Conservation (phyloP, 2,113 vertebrate genomes). For the Megaceryle torquata region DNA sequence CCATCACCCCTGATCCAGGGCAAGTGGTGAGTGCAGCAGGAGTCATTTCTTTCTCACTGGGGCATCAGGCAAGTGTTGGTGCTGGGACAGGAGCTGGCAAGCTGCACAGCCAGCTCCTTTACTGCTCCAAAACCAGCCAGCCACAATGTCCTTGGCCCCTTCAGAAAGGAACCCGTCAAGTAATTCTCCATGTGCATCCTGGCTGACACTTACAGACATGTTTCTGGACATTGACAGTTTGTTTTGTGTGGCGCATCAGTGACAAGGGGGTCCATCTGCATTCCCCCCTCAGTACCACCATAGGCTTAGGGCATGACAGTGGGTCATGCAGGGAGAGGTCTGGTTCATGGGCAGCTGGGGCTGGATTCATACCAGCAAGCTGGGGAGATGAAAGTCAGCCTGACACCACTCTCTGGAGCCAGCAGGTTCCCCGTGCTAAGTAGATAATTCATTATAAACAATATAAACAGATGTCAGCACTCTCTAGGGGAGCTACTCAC, state of each 20-base stretch:
- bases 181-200: neutral
- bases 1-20: neutral
- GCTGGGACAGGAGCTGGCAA: neutral
- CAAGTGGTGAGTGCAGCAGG: accelerated
- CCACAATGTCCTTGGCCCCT: neutral
- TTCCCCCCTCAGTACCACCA: accelerated
- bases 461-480: neutral
- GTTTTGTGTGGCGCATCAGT: accelerated
- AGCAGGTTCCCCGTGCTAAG: neutral
- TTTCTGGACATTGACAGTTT: accelerated
- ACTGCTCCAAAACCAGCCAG: neutral
- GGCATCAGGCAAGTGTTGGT: accelerated
- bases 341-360: accelerated
- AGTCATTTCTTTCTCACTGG: neutral
- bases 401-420: neutral
- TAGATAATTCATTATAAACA: conserved; percentile 8
- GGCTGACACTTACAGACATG: neutral
- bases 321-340: neutral
- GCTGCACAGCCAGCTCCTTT: neutral
- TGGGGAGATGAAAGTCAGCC: neutral
- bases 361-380: neutral
- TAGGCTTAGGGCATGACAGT: neutral
- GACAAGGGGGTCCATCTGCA: neutral
- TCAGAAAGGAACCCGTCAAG: accelerated
- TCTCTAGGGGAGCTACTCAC: neutral